Evolutionary conservation across 2,797 vertebrate species (phyloP).

Genomic region (Pristis pectinata): DNA sequence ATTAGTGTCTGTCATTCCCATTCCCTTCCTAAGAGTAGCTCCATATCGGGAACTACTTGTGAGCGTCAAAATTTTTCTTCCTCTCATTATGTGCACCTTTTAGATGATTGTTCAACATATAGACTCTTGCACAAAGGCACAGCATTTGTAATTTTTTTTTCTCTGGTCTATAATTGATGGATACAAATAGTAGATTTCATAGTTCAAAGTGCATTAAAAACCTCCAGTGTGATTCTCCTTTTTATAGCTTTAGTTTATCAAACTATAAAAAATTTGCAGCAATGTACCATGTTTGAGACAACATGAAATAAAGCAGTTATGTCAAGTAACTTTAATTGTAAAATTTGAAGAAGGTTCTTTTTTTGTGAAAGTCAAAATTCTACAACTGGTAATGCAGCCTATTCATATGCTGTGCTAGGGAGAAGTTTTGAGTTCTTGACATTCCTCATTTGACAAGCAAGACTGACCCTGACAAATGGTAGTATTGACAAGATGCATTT

Average conservation of each 20-base stretch:
- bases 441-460: neutral
- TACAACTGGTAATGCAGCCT: neutral
- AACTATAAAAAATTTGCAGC: neutral
- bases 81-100: conserved; percentile 48
- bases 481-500: neutral
- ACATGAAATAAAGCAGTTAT: neutral
- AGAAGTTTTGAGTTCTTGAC: neutral
- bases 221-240: neutral
- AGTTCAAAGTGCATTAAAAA: neutral
- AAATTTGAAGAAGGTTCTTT: neutral
- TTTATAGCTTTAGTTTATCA: too few relatives aligned
- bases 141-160: neutral
- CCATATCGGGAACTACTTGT: conserved; percentile 70
- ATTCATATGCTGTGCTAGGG: neutral
- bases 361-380: neutral
- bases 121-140: conserved; percentile 58
- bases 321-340: neutral
- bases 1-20: conserved; percentile 75
- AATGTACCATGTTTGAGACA: neutral
- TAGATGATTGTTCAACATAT: conserved; percentile 68
- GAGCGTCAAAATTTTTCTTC: conserved; percentile 58
- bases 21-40: conserved; percentile 74
- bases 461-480: neutral
- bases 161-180: neutral
- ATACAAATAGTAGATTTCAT: neutral